Conservation (phyloP, 2,888 invertebrate genomes). For the Drosophila phalerata region DNA sequence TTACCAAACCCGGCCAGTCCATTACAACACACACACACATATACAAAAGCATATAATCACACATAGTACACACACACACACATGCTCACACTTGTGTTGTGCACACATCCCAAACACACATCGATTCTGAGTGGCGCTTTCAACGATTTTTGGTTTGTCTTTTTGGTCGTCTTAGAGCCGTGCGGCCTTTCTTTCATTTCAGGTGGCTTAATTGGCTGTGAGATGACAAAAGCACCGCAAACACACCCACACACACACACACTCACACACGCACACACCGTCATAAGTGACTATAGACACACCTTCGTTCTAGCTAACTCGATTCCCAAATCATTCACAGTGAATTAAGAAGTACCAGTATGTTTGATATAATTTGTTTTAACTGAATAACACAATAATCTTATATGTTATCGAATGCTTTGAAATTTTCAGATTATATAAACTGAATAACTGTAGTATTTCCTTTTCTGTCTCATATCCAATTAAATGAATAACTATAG, state of each 20-base stretch:
- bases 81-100: conserved; percentile 9
- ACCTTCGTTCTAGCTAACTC: conserved; percentile 12
- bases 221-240: conserved; percentile 62
- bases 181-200: conserved; percentile 52
- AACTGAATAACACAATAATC: too few species aligned
- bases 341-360: neutral
- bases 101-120: conserved; percentile 16
- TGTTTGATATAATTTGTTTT: too few species aligned
- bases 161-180: conserved; percentile 43
- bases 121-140: conserved; percentile 33
- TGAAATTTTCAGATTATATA: neutral
- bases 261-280: conserved; percentile 7
- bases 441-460: too few species aligned
- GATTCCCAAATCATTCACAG: conserved; percentile 54
- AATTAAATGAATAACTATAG: too few species aligned
- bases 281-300: conserved; percentile 16
- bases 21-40: conserved; percentile 23
- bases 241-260: conserved; percentile 23
- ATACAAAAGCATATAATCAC: neutral
- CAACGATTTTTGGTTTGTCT: conserved; percentile 39
- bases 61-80: neutral
- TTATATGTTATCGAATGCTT: neutral
- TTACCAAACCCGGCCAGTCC: conserved; percentile 17
- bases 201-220: conserved; percentile 70
- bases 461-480: too few species aligned